A percentile compares a stretch with the other conserved stretches of the same genome.
Conservation (phyloP, 2,888 invertebrate species). For the Morpho helenor region DNA sequence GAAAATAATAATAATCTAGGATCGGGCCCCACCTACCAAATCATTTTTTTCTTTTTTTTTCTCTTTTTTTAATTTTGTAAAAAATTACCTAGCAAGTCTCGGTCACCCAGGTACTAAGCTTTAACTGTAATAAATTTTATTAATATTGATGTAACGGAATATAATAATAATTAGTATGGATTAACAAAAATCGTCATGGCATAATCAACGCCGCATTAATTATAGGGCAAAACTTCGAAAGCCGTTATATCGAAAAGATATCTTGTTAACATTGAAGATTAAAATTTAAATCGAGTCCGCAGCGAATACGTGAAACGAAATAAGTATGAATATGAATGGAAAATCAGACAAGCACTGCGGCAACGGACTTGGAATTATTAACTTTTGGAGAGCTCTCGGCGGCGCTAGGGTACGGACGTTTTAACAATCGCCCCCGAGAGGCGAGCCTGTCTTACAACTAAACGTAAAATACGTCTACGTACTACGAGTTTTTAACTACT, state of each 20-base stretch:
- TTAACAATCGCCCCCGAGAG: slow-evolving; percentile 47
- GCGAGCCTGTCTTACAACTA: slow-evolving; percentile 45
- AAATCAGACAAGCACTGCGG: slow-evolving; percentile 64
- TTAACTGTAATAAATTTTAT: not conserved
- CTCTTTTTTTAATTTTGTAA: too few species aligned
- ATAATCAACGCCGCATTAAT: slow-evolving; percentile 10
- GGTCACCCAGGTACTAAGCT: too few species aligned
- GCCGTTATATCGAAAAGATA: slow-evolving; percentile 26
- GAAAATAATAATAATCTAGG: too few species aligned
- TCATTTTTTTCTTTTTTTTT: too few species aligned
- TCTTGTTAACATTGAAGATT: slow-evolving; percentile 75
- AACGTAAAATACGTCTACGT: slow-evolving; percentile 29
- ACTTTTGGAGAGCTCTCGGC: slow-evolving; percentile 66
- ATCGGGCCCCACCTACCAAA: too few species aligned
- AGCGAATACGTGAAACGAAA: slow-evolving; percentile 74
- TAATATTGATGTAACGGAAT: too few species aligned
- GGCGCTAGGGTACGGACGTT: slow-evolving; percentile 18
- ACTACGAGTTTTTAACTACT: not conserved
- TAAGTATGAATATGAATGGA: slow-evolving; percentile 79
- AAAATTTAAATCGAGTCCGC: slow-evolving; percentile 65
- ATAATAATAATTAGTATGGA: too few species aligned
- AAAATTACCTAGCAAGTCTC: too few species aligned
- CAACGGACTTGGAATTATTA: slow-evolving; percentile 73
- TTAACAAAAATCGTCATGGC: not conserved
- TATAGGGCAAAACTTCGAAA: not conserved